These are phyloP conservation scores for Gymnopithys bicolor DNA, from an alignment of 2,797 vertebrate species.

Conservation along the genomic window DNA sequence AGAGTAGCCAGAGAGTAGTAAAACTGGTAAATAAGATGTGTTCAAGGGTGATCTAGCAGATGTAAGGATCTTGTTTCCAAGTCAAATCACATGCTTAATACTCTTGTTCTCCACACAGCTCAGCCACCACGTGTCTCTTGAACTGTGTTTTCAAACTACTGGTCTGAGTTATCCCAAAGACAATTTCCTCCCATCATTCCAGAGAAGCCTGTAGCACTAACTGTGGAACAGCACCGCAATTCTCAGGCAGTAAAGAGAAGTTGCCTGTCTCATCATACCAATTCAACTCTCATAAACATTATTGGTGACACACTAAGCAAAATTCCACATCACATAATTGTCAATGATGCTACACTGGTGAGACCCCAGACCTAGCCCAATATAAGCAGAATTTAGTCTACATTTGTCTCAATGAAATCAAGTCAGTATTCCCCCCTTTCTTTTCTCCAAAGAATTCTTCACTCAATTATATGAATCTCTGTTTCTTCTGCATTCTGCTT, in stretches of 20 bases:
- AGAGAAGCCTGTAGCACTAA: neutral
- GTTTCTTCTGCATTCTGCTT: neutral
- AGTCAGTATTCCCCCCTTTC: neutral
- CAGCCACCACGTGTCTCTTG: fast-evolving
- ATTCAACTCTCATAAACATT: neutral
- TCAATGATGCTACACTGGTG: neutral
- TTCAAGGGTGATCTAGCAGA: neutral
- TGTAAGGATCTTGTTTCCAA: neutral
- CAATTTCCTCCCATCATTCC: neutral
- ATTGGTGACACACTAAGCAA: neutral
- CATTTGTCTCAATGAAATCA: neutral
- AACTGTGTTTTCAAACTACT: neutral
- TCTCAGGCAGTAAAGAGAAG: neutral
- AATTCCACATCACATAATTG: neutral
- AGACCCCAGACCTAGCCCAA: neutral
- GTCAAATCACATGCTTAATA: neutral
- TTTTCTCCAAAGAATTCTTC: neutral
- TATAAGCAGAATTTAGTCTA: neutral
- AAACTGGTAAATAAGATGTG: neutral
- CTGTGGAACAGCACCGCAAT: no score
- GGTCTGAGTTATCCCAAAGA: neutral
- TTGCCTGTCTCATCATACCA: neutral
- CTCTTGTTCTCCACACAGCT: neutral
- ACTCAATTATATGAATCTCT: neutral
- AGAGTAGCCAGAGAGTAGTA: neutral